Evolutionary conservation across 1,140 invertebrate species (phyloP), one percentile per base, ranked within the genome.

Genomic region (Pogonognathellus flavescens): DNA sequence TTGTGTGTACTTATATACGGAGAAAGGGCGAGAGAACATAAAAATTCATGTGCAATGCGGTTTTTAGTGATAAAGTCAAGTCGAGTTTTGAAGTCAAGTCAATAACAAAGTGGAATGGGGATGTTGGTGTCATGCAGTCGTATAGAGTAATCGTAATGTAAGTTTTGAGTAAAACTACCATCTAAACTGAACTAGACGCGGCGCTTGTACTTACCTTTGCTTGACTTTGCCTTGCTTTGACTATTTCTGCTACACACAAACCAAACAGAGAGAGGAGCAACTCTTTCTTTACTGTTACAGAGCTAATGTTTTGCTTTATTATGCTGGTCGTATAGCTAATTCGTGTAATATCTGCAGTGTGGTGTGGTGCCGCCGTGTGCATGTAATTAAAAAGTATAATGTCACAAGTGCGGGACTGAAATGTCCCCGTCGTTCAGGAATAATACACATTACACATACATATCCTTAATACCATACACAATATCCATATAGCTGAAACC

Each of bases 351-450:
- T 66, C 62, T 66, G 62, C 14, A 20, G 62, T 66, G 62, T 25
- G 9, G 62, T 60, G 66, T 70, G 20, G 14, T 11, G 10, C 9
- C n/a, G 70, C 31, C 70, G 70, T 76, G 49, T 31, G 70, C 52
- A 76, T 41, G 70, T 84, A 84, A 84, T 84, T 84, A 84, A 80
- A 84, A 84, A 84, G n/a, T 70, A 84, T 84, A 84, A 84, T 84
- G 83, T 84, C 70, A 84, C 80, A 84, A 84, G 66, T 59, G 72
- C 83, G 83, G 55, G 80, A 55, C 70, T 76, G 16, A 76, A 76
- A 76, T 76, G 70, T 76, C 70, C 70, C 70, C 41, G 25, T 50
- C 16, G 41, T 76, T 76, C 14, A 70, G 25, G 7, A 41, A 22
- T n/a, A n/a, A 41, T 41, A 41, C 31, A 41, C 6, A 41, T 41